These are phyloP conservation scores for Micromesistius poutassou DNA, from an alignment of 2,797 vertebrate species.

Conservation along the genomic window DNA sequence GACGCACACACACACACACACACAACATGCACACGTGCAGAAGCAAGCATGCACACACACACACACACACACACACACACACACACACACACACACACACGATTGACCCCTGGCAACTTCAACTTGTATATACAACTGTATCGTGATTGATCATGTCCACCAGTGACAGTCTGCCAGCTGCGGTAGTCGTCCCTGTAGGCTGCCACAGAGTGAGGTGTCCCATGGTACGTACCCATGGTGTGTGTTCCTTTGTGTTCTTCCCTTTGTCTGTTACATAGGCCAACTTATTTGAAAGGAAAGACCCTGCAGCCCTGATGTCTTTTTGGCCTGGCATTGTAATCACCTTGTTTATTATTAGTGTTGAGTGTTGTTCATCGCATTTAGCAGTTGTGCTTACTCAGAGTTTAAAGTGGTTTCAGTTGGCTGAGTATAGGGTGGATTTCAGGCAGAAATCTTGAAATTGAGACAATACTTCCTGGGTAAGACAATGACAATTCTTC, in stretches of 20 bases:
- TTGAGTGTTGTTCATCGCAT: not conserved
- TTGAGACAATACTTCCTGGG: too few species aligned
- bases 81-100: not conserved
- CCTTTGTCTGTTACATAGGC: not conserved
- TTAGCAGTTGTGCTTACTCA: not conserved
- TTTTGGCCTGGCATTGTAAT: not conserved
- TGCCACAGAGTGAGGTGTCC: not conserved
- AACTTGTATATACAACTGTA: not conserved
- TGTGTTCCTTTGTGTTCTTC: not conserved
- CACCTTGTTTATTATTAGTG: not conserved
- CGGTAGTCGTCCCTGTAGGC: too few species aligned
- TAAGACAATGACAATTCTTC: too few species aligned
- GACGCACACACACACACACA: slow-evolving; percentile 12
- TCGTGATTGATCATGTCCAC: not conserved
- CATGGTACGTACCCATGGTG: not conserved
- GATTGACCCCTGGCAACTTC: not conserved
- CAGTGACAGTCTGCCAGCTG: not conserved
- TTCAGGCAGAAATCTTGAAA: not conserved
- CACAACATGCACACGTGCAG: slow-evolving; percentile 6
- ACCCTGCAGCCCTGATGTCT: not conserved
- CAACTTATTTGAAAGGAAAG: not conserved
- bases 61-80: slow-evolving; percentile 11
- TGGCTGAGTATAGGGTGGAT: not conserved
- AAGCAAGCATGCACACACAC: not conserved
- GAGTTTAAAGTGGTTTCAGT: not conserved